Evolutionary conservation across 2,888 invertebrate genomes (phyloP), one percentile per base, ranked within the genome.

Genomic region (Napeogenes inachia): DNA sequence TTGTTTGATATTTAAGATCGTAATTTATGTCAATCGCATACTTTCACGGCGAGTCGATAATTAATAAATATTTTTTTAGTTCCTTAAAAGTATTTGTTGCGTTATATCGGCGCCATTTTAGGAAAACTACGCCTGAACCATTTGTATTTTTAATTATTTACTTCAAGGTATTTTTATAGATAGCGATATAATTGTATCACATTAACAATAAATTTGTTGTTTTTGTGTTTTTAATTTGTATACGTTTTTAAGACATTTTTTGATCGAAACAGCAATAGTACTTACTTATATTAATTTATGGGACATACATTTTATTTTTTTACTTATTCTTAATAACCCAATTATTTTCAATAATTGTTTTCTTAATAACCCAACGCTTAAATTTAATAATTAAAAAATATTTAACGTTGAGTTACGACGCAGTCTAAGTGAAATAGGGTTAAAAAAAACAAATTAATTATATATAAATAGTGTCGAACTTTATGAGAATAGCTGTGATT

Each of bases 181-280:
- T 30, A 30, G n/a, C 47, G 55, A 59, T 46, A 56, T 59, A 60
- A 60, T 60, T 21, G 62, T 60, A 63, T 63, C 35, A 59, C 57
- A 60, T 54, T 50, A 35, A 45, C 42, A 46, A 54, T 60, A 60
- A 21, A 59, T 59, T 54, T 21, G 35, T 55, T 47, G 63, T 62
- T 61, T 61, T 21, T 45, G 12, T 45, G 30, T 33, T 45, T 2
- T 57, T n/a, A 55, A 35, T 13, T 47, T 53, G 30, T 50, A 35
- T 53, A 32, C 30, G 4, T 13, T 47, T 35, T 45, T 47, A 47
- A 47, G 12, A 50, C 30, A 50, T 47, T 50, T 50, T 50, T 50
- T 50, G 8, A 30, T 30, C 8, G 30, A 4, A 21, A 30, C 50
- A 47, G 6, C 21, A 6, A 30, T 50, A 35, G 10, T 12, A 42